A percentile compares a stretch with the other conserved stretches of the same genome.
These are phyloP conservation scores for Galaxea fascicularis DNA, from an alignment of 92 coral and sea anemone genomes.

Conservation along the genomic window DNA sequence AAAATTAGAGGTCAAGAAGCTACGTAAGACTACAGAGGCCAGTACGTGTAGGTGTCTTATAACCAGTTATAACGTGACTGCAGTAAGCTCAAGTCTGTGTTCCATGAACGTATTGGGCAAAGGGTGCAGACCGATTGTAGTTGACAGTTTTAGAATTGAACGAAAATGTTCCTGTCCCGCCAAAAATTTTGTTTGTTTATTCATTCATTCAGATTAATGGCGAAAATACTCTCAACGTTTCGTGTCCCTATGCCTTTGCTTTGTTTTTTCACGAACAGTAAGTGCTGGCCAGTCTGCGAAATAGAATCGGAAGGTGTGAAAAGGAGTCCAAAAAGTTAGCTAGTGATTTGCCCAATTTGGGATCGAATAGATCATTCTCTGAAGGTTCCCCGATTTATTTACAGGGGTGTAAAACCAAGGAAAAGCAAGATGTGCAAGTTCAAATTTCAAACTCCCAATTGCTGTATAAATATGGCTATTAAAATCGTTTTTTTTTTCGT, in stretches of 20 bases:
- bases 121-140: conserved; percentile 2
- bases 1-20: conserved; percentile 11
- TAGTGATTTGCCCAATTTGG: too few relatives aligned
- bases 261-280: conserved; percentile 5
- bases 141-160: conserved; percentile 7
- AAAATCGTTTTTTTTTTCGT: neutral
- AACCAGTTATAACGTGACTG: too few relatives aligned
- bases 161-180: neutral
- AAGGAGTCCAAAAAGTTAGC: too few relatives aligned
- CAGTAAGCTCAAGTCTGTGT: conserved; percentile 3
- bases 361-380: too few relatives aligned
- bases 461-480: neutral
- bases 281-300: neutral
- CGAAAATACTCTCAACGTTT: conserved; percentile 1
- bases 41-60: conserved; percentile 2
- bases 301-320: too few relatives aligned
- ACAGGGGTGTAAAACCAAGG: too few relatives aligned
- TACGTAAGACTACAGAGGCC: conserved; percentile 5
- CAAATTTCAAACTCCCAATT: too few relatives aligned
- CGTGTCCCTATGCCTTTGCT: neutral
- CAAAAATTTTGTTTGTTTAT: conserved; percentile 1
- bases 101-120: conserved; percentile 15
- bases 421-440: too few relatives aligned
- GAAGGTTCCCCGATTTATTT: too few relatives aligned
- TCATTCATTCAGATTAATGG: conserved; percentile 1